Evolutionary conservation across 2,888 invertebrate species (phyloP).

Genomic region (Vannuccia rotundouncinata): DNA sequence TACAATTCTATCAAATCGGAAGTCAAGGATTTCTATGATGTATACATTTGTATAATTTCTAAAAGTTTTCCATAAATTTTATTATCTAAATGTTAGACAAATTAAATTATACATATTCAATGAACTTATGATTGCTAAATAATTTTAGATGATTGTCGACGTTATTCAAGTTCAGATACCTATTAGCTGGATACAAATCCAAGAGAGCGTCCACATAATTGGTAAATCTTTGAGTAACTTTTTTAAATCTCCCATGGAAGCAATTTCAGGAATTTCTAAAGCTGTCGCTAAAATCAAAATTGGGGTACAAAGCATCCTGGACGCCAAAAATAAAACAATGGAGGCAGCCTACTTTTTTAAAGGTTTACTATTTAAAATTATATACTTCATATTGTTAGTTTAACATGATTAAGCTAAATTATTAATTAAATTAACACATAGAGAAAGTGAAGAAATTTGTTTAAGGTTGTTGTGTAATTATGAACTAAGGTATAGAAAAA

Average conservation of each 20-base stretch:
- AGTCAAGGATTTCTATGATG: conserved; percentile 44
- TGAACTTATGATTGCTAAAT: not conserved
- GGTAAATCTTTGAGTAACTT: conserved; percentile 35
- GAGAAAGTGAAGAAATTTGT: too few relatives aligned
- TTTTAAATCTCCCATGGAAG: conserved; percentile 39
- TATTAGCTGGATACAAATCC: conserved; percentile 13
- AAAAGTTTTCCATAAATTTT: not conserved
- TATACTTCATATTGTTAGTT: too few relatives aligned
- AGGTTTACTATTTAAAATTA: too few relatives aligned
- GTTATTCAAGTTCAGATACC: conserved; percentile 1
- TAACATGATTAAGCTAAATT: too few relatives aligned
- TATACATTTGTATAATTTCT: conserved; percentile 27
- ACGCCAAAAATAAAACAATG: conserved; percentile 41
- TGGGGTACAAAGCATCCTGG: conserved; percentile 41
- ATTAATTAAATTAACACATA: too few relatives aligned
- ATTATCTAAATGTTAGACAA: not conserved
- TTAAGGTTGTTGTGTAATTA: too few relatives aligned
- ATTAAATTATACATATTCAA: not conserved
- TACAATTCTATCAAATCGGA: conserved; percentile 44
- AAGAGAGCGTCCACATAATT: conserved; percentile 39
- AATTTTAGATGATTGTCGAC: not conserved
- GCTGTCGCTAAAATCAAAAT: conserved; percentile 38
- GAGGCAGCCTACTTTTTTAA: conserved; percentile 43
- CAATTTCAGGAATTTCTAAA: conserved; percentile 38
- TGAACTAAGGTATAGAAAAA: too few relatives aligned